Base-by-base conservation (phyloP, 2,113 vertebrate species). In the Perca fluviatilis region DNA sequence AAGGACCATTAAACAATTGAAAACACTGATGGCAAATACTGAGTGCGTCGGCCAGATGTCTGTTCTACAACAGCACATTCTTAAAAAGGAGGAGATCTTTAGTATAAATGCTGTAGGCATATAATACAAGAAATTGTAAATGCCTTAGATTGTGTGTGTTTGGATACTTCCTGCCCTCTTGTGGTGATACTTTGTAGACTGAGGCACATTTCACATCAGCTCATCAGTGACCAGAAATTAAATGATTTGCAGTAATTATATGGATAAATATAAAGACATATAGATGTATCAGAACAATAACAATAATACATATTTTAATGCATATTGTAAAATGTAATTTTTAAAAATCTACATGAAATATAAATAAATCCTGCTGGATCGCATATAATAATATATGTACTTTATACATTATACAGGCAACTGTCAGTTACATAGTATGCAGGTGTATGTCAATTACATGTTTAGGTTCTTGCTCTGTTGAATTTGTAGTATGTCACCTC, bases 101-200 rank as follows among this genome's bases (percentile, higher is more conserved):
- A 18, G 21, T 65, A 77, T 62, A 79, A 79, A 63, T 49, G 36
- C 2, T 82, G 40, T 21, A 58, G 66, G 25, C 18, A 62, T 30
- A 10, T 49, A 70, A 53, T 27, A 7, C 40, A 72, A 77, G 69
- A 19, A 78, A 51, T 27, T 58, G 21, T 33, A 56, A 57, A 62
- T 77, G 74, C 51, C 71, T 72, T 36, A 77, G 53, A 46, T 40
- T 75, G 25, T 71, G 10, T 47, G 71, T 85, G 74, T 88, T 93
- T 93, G 85, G 87, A 85, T 69, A 50, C 50, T 88, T 91, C 83
- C 90, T 95, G 95, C 95, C 94, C 95, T 95, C 95, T 95, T 93
- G 94, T 94, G 95, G 92, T 79, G 21, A 56, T n/a, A 21, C 12
- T 65, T 25, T 60, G 19, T 19, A 65, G 56, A 43, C n/a, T 46